A percentile compares a stretch with the other conserved stretches of the same genome.
phyloP scores from a whole-genome alignment of 2,113 vertebrate genomes.

The Upupa epops region DNA sequence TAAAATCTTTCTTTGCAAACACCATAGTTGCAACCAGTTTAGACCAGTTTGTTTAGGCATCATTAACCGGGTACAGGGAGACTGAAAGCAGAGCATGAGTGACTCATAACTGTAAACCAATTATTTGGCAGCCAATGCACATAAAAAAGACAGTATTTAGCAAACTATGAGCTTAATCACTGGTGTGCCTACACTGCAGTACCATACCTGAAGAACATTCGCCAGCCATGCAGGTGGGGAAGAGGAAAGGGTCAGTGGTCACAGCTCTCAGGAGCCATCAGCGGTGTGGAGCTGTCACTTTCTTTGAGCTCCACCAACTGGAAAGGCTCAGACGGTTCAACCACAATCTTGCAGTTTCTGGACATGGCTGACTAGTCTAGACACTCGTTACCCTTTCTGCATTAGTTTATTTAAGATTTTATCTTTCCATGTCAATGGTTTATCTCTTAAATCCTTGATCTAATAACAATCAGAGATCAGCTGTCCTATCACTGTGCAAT shows the following conservation, averaged over 20 bases:
- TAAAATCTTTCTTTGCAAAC: background rate
- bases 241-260: background rate
- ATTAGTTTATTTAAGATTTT: background rate
- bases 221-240: fast-evolving
- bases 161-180: background rate
- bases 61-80: background rate
- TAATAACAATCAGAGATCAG: background rate
- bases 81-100: background rate
- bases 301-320: background rate
- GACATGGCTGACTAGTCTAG: background rate
- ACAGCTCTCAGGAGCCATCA: fast-evolving
- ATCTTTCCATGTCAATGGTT: background rate
- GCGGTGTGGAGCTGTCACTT: background rate
- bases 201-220: background rate
- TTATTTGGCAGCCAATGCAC: background rate
- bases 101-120: background rate
- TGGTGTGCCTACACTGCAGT: background rate
- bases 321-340: background rate
- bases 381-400: background rate
- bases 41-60: background rate
- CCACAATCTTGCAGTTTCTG: background rate
- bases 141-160: background rate
- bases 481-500: background rate
- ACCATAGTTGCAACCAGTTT: background rate
- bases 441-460: background rate